Base-by-base conservation (phyloP, 2,888 invertebrate genomes). In the Eudemis profundana region DNA sequence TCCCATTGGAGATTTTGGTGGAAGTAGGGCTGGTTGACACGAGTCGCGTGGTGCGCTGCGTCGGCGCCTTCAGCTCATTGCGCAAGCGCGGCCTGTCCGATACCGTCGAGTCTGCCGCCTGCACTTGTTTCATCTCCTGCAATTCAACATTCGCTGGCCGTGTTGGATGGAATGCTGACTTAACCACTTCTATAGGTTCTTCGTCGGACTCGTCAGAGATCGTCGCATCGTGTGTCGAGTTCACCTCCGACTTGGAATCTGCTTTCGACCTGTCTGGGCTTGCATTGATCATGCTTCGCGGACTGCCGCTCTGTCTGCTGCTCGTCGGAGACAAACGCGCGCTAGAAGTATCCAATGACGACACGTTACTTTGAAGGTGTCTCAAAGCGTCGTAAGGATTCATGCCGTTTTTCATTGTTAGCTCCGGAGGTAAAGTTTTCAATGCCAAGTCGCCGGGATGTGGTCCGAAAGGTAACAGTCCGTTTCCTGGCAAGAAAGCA, bases 141-240 rank as follows among this genome's bases (percentile, higher is more conserved):
- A 94, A 77, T 70, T 93, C 88, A 2, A 93, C 86, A 72, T 92
- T 94, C 67, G 94, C 94, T 0, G 94, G 93, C 69, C 93, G 89
- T 59, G 95, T 94, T 19, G 95, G 95, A 53, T 95, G 94, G 83
- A 95, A 96, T 1, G 96, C 96, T 0, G 96, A 96, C 75, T 95
- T 95, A 0, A 96, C 96, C 21, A 96, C 96, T 77, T 95, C 96
- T 74, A 95, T 95, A 63, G 94, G 94, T 76, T 95, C 95, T 66
- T 95, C 95, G 50, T 95, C 95, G 0, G 95, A 95, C 68, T 93
- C 93, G 66, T 94, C 94, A 3, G 94, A 93, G 68, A 93, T 93
- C 0, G 93, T 94, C 23, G 93, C 93, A 38, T 94, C 94, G 68
- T 94, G 92, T 10, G 94, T 93, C 10, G 95, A 95, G 78, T 94